Evolutionary conservation across 2,888 invertebrate species (phyloP).

Genomic region (Teleiodes luculella): DNA sequence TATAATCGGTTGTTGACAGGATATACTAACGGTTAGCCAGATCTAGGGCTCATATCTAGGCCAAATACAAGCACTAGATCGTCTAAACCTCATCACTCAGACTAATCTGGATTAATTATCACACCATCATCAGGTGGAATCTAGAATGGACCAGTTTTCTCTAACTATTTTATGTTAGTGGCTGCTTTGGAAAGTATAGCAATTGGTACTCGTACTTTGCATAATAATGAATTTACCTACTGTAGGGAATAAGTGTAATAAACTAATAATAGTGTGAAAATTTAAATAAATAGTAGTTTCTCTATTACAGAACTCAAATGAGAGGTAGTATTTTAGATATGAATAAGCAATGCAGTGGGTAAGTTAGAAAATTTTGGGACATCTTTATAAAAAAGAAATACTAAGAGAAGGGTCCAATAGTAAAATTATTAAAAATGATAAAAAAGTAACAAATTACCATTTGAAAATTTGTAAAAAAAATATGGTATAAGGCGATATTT

Average conservation of each 20-base stretch:
- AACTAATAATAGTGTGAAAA: too few species aligned
- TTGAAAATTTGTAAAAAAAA: too few species aligned
- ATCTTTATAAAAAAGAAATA: too few species aligned
- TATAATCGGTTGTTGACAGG: constrained; percentile 7
- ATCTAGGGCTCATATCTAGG: constrained; percentile 8
- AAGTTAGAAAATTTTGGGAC: too few species aligned
- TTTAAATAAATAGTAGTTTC: too few species aligned
- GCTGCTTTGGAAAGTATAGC: neutral
- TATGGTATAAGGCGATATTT: neutral
- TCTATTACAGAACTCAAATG: too few species aligned
- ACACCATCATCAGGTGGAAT: constrained; percentile 1
- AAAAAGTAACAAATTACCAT: too few species aligned
- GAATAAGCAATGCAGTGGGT: too few species aligned
- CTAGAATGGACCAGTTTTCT: constrained; percentile 6
- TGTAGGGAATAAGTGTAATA: too few species aligned
- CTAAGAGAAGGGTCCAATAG: too few species aligned
- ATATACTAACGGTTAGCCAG: neutral
- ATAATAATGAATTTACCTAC: neutral
- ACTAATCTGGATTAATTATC: constrained; percentile 19
- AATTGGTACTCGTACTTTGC: neutral
- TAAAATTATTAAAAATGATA: too few species aligned
- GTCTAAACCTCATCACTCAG: constrained; percentile 16
- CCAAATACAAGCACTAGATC: constrained; percentile 9
- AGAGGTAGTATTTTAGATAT: too few species aligned
- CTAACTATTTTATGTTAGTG: neutral